Evolutionary conservation across 2,888 invertebrate species (phyloP).

Genomic region (Perithous albicinctus): DNA sequence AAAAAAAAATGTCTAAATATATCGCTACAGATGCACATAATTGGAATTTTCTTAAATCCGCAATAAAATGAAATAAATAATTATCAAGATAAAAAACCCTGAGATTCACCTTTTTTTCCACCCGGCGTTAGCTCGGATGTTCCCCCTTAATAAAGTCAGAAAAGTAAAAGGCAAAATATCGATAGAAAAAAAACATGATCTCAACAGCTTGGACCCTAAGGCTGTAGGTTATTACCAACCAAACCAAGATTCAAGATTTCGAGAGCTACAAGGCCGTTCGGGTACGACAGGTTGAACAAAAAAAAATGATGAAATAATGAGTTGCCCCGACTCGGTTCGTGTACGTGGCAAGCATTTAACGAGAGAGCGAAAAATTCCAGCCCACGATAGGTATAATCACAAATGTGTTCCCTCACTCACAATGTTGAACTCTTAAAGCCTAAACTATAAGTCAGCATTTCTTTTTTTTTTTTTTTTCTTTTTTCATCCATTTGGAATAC

Average conservation of each 20-base stretch:
- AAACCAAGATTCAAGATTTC: slow-evolving; percentile 42
- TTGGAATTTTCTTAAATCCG: too few relatives aligned
- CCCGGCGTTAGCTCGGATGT: too few relatives aligned
- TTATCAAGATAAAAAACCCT: too few relatives aligned
- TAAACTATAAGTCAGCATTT: slow-evolving; percentile 18
- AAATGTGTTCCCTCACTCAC: neutral
- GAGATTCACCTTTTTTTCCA: too few relatives aligned
- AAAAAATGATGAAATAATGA: slow-evolving; percentile 24
- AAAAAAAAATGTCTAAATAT: too few relatives aligned
- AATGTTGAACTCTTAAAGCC: slow-evolving; percentile 1
- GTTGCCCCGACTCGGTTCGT: slow-evolving; percentile 6
- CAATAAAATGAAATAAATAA: too few relatives aligned
- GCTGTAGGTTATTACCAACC: slow-evolving; percentile 18
- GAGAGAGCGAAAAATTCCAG: slow-evolving; percentile 24
- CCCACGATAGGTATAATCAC: slow-evolving; percentile 1
- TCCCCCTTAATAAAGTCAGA: neutral
- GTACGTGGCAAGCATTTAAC: slow-evolving; percentile 21
- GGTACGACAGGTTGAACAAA: slow-evolving; percentile 10
- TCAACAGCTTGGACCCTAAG: slow-evolving; percentile 15
- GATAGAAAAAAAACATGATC: slow-evolving; percentile 31
- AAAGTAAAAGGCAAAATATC: slow-evolving; percentile 9
- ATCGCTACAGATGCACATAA: too few relatives aligned
- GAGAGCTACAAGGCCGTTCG: slow-evolving; percentile 50
- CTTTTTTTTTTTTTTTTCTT: too few relatives aligned
- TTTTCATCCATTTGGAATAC: slow-evolving; percentile 23